phyloP scores from a whole-genome alignment of 1,140 invertebrate genomes.

The Himalopsyche phryganea region DNA sequence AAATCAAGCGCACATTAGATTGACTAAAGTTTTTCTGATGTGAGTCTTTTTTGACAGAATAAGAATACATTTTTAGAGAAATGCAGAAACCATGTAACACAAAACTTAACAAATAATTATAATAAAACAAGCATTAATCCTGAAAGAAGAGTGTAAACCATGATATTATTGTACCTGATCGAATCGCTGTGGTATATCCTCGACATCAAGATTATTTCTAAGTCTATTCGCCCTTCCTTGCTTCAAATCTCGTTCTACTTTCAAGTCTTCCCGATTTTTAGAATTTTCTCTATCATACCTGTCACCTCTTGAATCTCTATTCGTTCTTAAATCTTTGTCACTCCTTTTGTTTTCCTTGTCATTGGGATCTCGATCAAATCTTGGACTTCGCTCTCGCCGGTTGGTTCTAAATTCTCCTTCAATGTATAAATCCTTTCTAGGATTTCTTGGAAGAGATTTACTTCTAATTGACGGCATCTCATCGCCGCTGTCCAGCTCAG shows the following conservation, averaged over 20 bases:
- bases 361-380: constrained; percentile 12
- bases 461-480: constrained; percentile 20
- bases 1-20: no score
- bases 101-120: no score
- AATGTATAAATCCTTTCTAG: constrained; percentile 16
- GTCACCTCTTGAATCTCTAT: neutral
- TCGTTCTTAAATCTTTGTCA: neutral
- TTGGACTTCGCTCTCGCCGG: constrained; percentile 21
- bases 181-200: no score
- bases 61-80: no score
- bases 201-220: constrained; percentile 20
- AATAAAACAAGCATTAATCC: no score
- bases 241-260: constrained; percentile 7
- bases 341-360: neutral
- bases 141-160: no score
- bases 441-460: constrained; percentile 32
- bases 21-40: no score
- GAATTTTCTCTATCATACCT: constrained; percentile 19
- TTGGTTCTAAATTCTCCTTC: constrained; percentile 18
- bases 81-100: no score
- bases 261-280: constrained; percentile 15
- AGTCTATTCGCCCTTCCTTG: constrained; percentile 10
- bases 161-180: no score
- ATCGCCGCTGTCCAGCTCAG: constrained; percentile 19
- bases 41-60: no score